Evolutionary conservation across 2,113 vertebrate genomes (phyloP).

Genomic region (Urocynchramus pylzowi): DNA sequence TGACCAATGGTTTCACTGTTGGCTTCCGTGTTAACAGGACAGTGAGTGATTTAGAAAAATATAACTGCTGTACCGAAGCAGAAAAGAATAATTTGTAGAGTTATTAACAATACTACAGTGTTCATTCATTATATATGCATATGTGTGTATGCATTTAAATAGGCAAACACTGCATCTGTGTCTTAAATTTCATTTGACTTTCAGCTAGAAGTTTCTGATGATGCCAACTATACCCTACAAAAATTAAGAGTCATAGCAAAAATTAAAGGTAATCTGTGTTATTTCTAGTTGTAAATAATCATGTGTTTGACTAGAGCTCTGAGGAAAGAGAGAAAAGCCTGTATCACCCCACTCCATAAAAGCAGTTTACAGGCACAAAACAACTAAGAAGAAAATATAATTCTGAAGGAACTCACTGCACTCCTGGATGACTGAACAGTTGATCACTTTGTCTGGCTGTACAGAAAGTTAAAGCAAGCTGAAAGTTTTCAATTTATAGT

Average conservation of each 20-base stretch:
- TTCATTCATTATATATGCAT: not conserved
- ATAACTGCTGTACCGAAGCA: not conserved
- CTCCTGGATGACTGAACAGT: not conserved
- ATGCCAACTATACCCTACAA: not conserved
- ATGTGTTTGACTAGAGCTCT: not conserved
- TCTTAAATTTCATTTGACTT: not conserved
- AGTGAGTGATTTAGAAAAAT: not conserved
- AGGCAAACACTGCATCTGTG: not conserved
- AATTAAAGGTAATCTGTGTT: not conserved
- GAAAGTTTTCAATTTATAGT: conserved; percentile 34
- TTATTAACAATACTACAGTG: not conserved
- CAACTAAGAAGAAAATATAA: not conserved
- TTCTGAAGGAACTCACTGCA: not conserved
- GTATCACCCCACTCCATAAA: not conserved
- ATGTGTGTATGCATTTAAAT: not conserved
- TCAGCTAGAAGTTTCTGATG: not conserved
- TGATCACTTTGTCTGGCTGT: not conserved
- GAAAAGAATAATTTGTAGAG: not conserved
- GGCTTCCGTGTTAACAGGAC: not conserved
- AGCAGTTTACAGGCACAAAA: not conserved
- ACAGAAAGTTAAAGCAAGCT: not conserved
- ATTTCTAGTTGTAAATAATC: not conserved
- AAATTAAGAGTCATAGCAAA: not conserved
- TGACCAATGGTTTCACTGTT: not conserved
- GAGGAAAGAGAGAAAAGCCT: not conserved